Evolutionary conservation across 2,797 vertebrate genomes (phyloP), one percentile per base, ranked within the genome.

Genomic region (Poecilia gillii): DNA sequence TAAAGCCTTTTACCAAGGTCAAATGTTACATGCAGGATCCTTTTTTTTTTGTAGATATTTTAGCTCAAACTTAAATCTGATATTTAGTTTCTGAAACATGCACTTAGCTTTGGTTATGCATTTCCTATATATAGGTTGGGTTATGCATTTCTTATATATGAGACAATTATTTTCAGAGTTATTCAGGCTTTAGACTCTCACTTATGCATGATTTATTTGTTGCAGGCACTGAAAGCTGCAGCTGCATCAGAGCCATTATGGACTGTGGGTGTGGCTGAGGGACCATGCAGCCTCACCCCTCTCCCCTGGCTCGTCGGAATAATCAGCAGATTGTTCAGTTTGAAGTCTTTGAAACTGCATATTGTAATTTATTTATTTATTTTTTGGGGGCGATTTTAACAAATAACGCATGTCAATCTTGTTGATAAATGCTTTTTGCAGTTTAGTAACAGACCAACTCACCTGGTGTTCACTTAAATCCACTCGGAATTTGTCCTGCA

Each of bases 381-480:
- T 8, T 7, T 51, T 25, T 25, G 25, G 20, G 18, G 53, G 25
- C 2, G 7, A 31, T 16, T 71, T 45, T 18, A 28, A 16, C 13
- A 71, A 25, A 28, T n/a, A 8, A 53, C 8, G 36, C 33, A 64
- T 36, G 33, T 64, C 20, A 1, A 71, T 71, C 6, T 36, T n/a
- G 23, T 76, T 51, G 43, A 45, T 57, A 41, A 43, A 41, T 16
- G 33, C 5, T 28, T 0, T 14, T 7, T 25, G 6, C 36, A 78
- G 20, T 41, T 0, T 59, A 28, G 23, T 5, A 23, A 28, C 8
- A 6, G 25, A 55, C n/a, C 25, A 72, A 20, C 85, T 84, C 64
- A 99, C 98, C 98, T 98, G 96, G 81, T 96, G 97, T 72, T 97
- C 95, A 72, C 89, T 82, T 16, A 94, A 46, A 75, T 97, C 96